Base-by-base conservation (phyloP, 2,888 invertebrate genomes). In the Monopis laevigella region DNA sequence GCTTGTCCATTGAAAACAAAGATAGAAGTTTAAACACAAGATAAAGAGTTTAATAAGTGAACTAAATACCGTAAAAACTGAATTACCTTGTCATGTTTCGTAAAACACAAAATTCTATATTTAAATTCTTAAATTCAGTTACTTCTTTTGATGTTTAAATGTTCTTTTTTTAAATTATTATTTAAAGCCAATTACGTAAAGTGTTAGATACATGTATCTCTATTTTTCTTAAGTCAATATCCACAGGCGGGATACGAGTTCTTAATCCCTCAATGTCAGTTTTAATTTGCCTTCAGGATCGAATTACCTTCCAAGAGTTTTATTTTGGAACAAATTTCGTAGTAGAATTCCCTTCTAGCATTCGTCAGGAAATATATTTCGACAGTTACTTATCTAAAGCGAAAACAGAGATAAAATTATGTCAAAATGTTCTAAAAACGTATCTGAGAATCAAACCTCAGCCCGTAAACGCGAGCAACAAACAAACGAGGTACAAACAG, bases 261-360 rank as follows among this genome's bases (percentile, higher is more conserved):
- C 72, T 70, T 78, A 77, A 80, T 80, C 71, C 75, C 72, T 80
- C 78, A 78, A 70, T 72, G 78, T 80, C 78, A 65, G 69, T 64
- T 65, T 74, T 78, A 77, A 80, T 80, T 80, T 80, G 67, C 62
- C 59, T 57, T 61, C 54, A 57, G 72, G 65, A 62, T 80, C 78
- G 65, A 62, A 69, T 78, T 80, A 75, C 77, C 62, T 71, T 65
- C 65, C 58, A 58, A 64, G 69, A 64, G 65, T 72, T 74, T 74
- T 78, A 71, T 77, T 77, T 75, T 68, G 54, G 63, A 64, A 65
- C 58, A 52, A 52, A 56, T 56, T 56, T 55, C 56, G 60, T 59
- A 59, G 36, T 11, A 36, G 21, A 36, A 21, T 36, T 2, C 14
- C 34, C 34, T 10, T 21, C 18, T 32, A 32, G 32, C 17, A 7